phyloP scores from a whole-genome alignment of 2,888 invertebrate species.

The Dynastes tityus region DNA sequence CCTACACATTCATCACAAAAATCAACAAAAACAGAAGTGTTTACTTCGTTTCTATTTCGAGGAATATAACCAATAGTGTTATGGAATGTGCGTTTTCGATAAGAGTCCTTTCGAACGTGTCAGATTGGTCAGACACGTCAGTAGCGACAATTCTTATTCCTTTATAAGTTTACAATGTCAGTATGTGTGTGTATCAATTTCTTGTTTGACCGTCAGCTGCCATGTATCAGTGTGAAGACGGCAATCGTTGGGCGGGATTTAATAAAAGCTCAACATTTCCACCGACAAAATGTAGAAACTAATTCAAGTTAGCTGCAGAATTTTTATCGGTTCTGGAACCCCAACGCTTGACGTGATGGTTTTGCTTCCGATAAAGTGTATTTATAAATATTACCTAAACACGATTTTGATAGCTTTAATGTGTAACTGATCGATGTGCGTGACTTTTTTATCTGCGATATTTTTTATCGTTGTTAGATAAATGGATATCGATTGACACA shows the following conservation, averaged over 20 bases:
- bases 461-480: constrained; percentile 31
- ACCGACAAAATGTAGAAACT: constrained; percentile 37
- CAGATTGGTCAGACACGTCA: constrained; percentile 2
- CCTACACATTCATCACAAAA: background rate
- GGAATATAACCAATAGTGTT: constrained; percentile 6
- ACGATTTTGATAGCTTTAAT: constrained; percentile 33
- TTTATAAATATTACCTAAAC: constrained; percentile 39
- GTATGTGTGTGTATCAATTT: constrained; percentile 45
- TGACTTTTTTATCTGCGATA: constrained; percentile 11
- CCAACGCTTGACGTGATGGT: constrained; percentile 29
- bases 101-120: constrained; percentile 14
- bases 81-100: constrained; percentile 7
- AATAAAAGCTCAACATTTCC: constrained; percentile 31
- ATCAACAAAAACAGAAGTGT: constrained; percentile 2
- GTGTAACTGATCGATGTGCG: constrained; percentile 27
- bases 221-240: constrained; percentile 24
- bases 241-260: constrained; percentile 33
- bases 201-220: constrained; percentile 42
- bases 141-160: background rate
- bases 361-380: constrained; percentile 28
- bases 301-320: constrained; percentile 42
- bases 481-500: constrained; percentile 19
- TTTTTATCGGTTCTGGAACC: constrained; percentile 34
- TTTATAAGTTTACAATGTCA: constrained; percentile 42
- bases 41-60: constrained; percentile 1